Evolutionary conservation across 2,113 vertebrate species (phyloP).

Genomic region (Nothoprocta perdicaria): DNA sequence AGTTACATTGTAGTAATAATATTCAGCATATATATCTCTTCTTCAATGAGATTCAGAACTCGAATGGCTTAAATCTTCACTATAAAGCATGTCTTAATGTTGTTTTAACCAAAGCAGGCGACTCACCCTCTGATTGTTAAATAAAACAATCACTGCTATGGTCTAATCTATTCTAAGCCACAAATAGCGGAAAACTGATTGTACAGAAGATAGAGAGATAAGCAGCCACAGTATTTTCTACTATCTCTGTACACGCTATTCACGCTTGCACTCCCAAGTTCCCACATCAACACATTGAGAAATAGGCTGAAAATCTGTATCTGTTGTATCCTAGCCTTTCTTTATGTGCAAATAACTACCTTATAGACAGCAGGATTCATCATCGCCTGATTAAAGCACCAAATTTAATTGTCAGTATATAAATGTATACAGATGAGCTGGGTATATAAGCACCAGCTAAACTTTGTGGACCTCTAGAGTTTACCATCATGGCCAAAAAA

Average conservation of each 20-base stretch:
- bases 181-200: conserved; percentile 5
- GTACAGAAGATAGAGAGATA: not conserved
- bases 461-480: not conserved
- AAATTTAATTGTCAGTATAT: not conserved
- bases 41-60: not conserved
- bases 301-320: not conserved
- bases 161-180: not conserved
- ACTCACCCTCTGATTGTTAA: not conserved
- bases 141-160: not conserved
- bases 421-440: not conserved
- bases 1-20: conserved; percentile 1
- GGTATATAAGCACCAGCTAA: not conserved
- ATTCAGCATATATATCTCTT: not conserved
- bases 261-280: not conserved
- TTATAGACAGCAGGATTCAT: not conserved
- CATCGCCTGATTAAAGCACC: not conserved
- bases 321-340: not conserved
- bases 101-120: not conserved
- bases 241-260: not conserved
- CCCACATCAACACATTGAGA: not conserved
- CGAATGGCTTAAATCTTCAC: not conserved
- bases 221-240: not conserved
- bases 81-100: not conserved
- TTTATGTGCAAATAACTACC: not conserved
- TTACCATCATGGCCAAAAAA: not conserved